Conservation (phyloP, 2,797 vertebrate genomes). For the Falco biarmicus region DNA sequence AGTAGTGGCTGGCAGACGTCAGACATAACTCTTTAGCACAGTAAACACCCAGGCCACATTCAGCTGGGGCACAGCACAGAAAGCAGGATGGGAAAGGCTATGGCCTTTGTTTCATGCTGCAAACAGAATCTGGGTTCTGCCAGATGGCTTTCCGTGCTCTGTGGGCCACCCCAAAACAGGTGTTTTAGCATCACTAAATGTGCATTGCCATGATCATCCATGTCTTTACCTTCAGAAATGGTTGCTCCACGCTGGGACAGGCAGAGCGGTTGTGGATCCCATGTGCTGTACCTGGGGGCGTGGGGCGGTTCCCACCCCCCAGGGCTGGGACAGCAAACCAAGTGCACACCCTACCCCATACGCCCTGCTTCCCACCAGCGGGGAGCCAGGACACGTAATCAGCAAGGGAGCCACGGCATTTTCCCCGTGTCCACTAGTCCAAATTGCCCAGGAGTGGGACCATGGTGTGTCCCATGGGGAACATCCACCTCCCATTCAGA, state of each 20-base stretch:
- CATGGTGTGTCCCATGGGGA: background rate
- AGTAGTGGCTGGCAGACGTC: background rate
- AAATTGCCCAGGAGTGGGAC: background rate
- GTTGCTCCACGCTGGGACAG: fast-evolving
- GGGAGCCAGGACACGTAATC: fast-evolving
- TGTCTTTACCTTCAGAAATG: background rate
- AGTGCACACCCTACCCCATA: background rate
- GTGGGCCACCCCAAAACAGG: background rate
- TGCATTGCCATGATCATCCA: background rate
- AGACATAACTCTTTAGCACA: background rate
- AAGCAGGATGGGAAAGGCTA: background rate
- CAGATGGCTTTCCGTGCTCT: background rate
- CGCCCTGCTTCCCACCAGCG: fast-evolving
- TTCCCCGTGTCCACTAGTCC: background rate
- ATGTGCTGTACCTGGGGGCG: fast-evolving
- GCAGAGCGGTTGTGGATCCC: background rate
- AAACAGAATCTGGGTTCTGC: background rate
- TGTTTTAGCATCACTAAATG: background rate
- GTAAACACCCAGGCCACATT: background rate
- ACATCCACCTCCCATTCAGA: background rate
- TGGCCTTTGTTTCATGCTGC: fast-evolving
- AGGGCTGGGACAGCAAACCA: background rate
- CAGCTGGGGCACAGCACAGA: background rate
- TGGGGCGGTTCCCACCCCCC: background rate
- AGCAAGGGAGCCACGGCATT: background rate